Evolutionary conservation across 1,140 invertebrate species (phyloP), one percentile per base, ranked within the genome.

Genomic region (Ceratitis capitata): DNA sequence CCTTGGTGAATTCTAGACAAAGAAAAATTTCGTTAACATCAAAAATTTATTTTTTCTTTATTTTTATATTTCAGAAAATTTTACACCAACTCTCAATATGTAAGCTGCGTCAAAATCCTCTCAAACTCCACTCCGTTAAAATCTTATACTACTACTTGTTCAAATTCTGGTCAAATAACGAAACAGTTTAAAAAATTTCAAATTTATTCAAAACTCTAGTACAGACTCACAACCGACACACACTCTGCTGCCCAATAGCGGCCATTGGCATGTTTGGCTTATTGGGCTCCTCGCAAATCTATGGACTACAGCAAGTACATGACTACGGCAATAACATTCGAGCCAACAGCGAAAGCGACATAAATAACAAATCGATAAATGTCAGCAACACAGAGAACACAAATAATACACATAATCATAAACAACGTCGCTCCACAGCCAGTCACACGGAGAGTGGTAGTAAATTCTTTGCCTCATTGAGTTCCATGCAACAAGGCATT

Each of bases 251-350:
- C 78, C 23, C 42, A 12, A 29, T 26, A 4, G 45, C 7, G 26
- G 12, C 23, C 23, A 29, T 19, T 26, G 49, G 82, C 32, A 83
- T 83, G 82, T 83, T 83, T 53, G 82, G 82, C 45, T 49, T 83
- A 86, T 86, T 88, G 23, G 89, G 87, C 85, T 88, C 85, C 53
- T 88, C 88, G 45, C 89, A 89, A 85, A 89, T 89, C 87, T 89
- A 89, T 89, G 89, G 89, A 86, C 85, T 89, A 69, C 88, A 88
- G 85, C 64, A 86, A 87, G 83, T 86, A 85, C 86, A 86, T 42
- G 87, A 87, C 45, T 86, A 87, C 26, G 19, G 29, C 83, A 84
- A 53, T 56, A 85, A 35, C 56, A 56, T 82, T 39, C 39, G 39
- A 32, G 69, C n/a, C 58, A 51, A 47, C 47, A 53, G 61, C 39